phyloP scores from a whole-genome alignment of 1,140 invertebrate species.

The Parapsyche elsis region DNA sequence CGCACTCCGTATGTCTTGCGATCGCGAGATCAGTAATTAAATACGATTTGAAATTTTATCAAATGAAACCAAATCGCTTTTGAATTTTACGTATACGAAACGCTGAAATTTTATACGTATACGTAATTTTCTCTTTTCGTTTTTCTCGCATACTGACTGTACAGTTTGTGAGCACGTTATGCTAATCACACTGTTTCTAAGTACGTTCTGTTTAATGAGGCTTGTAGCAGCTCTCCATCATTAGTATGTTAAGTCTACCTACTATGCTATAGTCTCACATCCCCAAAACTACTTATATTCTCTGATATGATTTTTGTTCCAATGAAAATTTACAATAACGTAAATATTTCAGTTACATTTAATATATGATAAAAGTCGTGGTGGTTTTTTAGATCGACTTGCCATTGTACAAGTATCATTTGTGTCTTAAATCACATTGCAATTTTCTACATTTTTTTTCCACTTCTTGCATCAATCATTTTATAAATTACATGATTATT shows the following conservation, averaged over 20 bases:
- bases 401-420: too few relatives aligned
- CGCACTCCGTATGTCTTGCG: background rate
- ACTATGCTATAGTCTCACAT: background rate
- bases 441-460: background rate
- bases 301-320: too few relatives aligned
- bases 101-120: background rate
- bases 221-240: constrained; percentile 42
- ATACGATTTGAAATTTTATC: too few relatives aligned
- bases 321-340: too few relatives aligned
- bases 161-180: constrained; percentile 32
- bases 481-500: constrained; percentile 10
- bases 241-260: constrained; percentile 39
- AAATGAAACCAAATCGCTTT: too few relatives aligned
- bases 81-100: background rate
- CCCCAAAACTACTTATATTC: background rate
- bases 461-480: constrained; percentile 7
- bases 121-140: background rate
- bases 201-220: constrained; percentile 39
- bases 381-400: too few relatives aligned
- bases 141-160: constrained; percentile 19
- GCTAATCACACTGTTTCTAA: constrained; percentile 43
- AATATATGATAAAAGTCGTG: background rate
- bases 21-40: too few relatives aligned
- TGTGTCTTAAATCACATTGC: constrained; percentile 16
- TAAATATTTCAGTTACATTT: background rate